Percentiles rank a stretch among this genome's conserved stretches.
phyloP scores from a whole-genome alignment of 1,140 invertebrate species.

The Carposina sasakii region DNA sequence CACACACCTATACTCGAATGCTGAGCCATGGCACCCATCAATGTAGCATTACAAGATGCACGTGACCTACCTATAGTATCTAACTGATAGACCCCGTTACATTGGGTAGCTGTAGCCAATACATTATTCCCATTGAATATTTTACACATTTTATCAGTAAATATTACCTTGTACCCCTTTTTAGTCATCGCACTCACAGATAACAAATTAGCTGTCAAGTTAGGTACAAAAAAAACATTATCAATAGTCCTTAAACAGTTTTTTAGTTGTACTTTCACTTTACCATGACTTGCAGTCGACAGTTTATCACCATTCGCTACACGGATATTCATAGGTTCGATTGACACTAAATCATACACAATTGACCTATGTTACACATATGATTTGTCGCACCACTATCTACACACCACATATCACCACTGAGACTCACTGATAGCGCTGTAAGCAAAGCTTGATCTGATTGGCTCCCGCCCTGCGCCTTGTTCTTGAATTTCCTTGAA shows the following conservation, averaged over 20 bases:
- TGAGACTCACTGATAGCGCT: not conserved
- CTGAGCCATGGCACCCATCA: no score
- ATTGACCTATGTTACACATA: constrained; percentile 9
- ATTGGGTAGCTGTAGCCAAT: not conserved
- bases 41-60: no score
- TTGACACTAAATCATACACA: no score
- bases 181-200: not conserved
- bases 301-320: constrained; percentile 7
- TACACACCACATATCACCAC: constrained; percentile 14
- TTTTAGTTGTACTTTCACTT: not conserved
- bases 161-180: constrained; percentile 2
- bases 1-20: no score
- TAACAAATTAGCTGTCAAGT: constrained; percentile 3
- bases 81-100: constrained; percentile 1
- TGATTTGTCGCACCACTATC: constrained; percentile 23
- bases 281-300: not conserved
- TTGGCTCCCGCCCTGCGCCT: not conserved
- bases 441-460: not conserved
- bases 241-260: not conserved
- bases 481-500: no score
- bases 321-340: not conserved
- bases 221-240: constrained; percentile 7
- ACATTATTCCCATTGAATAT: not conserved
- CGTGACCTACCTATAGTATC: not conserved
- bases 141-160: not conserved